phyloP scores from a whole-genome alignment of 1,140 invertebrate genomes.

The Magallana ariakensis region DNA sequence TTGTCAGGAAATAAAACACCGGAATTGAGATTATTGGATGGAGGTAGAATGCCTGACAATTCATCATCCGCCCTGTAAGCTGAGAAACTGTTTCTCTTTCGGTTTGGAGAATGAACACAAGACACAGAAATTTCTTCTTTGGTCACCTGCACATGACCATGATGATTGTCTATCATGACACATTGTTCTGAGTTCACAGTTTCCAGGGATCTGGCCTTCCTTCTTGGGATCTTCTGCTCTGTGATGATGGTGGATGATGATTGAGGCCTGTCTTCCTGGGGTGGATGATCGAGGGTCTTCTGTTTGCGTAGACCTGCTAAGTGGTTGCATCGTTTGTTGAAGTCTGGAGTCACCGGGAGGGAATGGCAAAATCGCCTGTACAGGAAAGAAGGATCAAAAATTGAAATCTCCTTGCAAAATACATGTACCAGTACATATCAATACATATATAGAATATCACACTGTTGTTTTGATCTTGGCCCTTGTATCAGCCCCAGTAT shows the following conservation, averaged over 20 bases:
- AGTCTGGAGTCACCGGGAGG: conserved; percentile 1
- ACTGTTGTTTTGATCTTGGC: too few species aligned
- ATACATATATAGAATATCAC: too few species aligned
- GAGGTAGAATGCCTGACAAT: not conserved
- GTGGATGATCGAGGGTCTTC: not conserved
- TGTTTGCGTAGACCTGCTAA: not conserved
- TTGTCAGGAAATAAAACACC: not conserved
- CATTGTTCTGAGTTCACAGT: not conserved
- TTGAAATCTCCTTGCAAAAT: too few species aligned
- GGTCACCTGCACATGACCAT: not conserved
- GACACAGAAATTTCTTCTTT: not conserved
- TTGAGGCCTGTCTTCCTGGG: not conserved
- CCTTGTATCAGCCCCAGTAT: too few species aligned
- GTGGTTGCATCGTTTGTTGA: not conserved
- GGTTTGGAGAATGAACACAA: not conserved
- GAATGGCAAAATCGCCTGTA: not conserved
- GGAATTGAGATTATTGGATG: not conserved
- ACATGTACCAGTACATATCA: too few species aligned
- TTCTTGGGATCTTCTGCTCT: not conserved
- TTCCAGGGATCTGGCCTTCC: not conserved
- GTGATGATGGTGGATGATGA: not conserved
- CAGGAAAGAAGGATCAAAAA: too few species aligned
- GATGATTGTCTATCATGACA: not conserved
- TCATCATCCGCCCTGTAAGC: not conserved
- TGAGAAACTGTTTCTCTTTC: not conserved